Conservation (phyloP, 2,797 vertebrate genomes). For the Pseudotriccus pelzelni region DNA sequence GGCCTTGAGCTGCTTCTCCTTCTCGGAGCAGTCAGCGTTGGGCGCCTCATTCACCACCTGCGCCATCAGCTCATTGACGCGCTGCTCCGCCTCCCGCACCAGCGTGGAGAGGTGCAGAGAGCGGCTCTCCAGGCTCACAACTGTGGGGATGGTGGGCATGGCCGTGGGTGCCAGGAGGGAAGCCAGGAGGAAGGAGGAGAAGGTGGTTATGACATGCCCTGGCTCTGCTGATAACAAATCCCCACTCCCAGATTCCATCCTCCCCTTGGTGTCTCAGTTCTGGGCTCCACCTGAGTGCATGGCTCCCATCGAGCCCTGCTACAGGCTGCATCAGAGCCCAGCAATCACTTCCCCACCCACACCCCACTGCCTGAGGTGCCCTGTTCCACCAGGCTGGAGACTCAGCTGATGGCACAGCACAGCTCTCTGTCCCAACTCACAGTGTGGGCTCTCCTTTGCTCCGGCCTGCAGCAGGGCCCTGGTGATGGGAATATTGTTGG, state of each 20-base stretch:
- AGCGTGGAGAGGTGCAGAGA: constrained; percentile 85
- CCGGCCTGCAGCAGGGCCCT: constrained; percentile 85
- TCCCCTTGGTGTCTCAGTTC: rapidly evolving
- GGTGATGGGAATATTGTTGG: constrained; percentile 91
- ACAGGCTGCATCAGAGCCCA: neutral
- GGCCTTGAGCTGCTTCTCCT: constrained; percentile 87
- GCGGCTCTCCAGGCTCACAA: constrained; percentile 87
- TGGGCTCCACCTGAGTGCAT: rapidly evolving
- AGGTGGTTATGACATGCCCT: neutral
- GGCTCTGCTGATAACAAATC: neutral
- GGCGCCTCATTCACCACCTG: constrained; percentile 83
- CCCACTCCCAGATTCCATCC: rapidly evolving
- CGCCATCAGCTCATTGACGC: constrained; percentile 81
- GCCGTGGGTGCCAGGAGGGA: rapidly evolving
- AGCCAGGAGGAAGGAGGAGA: neutral
- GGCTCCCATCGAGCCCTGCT: rapidly evolving
- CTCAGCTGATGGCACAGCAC: rapidly evolving
- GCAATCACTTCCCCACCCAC: rapidly evolving
- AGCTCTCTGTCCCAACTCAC: constrained; percentile 75
- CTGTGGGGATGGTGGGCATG: constrained; percentile 33
- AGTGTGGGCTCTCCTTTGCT: constrained; percentile 92
- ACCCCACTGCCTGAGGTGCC: neutral
- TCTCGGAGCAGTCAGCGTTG: constrained; percentile 78
- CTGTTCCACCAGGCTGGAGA: neutral
- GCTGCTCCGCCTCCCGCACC: constrained; percentile 88